These are phyloP conservation scores for Oenanthe oenanthe DNA, from an alignment of 2,113 vertebrate species.

Conservation along the genomic window DNA sequence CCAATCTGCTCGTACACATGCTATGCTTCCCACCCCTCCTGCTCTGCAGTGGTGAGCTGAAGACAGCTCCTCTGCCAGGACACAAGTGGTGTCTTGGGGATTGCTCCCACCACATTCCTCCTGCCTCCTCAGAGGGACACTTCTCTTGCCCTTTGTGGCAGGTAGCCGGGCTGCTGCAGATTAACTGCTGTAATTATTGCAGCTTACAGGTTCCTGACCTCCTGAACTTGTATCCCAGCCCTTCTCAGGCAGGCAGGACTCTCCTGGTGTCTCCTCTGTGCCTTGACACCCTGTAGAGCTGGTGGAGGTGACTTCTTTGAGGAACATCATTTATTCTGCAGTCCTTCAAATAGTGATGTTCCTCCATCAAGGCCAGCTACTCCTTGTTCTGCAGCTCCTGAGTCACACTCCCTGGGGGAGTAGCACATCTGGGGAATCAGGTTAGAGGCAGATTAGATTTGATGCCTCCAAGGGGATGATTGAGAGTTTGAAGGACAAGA, in stretches of 20 bases:
- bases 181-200: not conserved
- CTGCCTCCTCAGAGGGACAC: not conserved
- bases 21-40: not conserved
- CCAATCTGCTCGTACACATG: not conserved
- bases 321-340: not conserved
- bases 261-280: not conserved
- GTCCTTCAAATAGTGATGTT: not conserved
- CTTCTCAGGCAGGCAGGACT: not conserved
- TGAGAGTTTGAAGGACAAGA: not conserved
- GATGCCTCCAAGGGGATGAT: not conserved
- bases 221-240: not conserved
- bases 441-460: not conserved
- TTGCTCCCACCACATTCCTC: not conserved
- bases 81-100: not conserved
- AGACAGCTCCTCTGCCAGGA: not conserved
- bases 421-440: not conserved
- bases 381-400: not conserved
- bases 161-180: not conserved
- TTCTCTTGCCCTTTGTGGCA: not conserved
- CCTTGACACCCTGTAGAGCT: accelerated
- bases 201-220: not conserved
- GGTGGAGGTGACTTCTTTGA: not conserved
- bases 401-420: not conserved
- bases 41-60: not conserved
- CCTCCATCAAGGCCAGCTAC: not conserved